Evolutionary conservation across 2,888 invertebrate species (phyloP), one percentile per base, ranked within the genome.

Genomic region (Dermolepida albohirtum): DNA sequence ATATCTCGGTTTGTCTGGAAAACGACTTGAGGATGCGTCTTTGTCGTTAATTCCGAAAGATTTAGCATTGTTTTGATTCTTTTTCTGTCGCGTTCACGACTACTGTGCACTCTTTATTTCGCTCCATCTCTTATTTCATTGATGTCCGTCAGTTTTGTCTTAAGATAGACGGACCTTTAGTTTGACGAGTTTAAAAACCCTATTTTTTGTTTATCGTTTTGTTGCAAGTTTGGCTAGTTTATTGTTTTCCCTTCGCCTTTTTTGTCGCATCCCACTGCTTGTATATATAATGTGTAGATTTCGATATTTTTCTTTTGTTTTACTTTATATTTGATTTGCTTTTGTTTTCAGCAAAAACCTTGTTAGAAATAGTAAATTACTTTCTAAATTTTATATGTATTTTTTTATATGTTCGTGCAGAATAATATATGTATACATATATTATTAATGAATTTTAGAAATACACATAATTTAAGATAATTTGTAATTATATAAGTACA

Each of bases 111-210:
- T 27, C 43, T 29, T 34, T 47, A 34, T 62, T 17, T 47, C 16
- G 14, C 14, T 54, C 41, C 40, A 34, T 47, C 47, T 49, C 34
- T 62, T 47, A 16, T 49, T 62, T 49, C 59, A 82, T 82, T 82
- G 82, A 82, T 81, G 81, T 75, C 75, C 79, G 81, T 81, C 81
- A 82, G 79, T 76, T 77, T 75, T 16, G 78, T 79, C 79, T 79
- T 79, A 77, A 80, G 81, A 80, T 80, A 79, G 80, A 80, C 79
- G 79, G 34, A 34, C 34, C 34, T 80, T 77, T 78, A 74, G 73
- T 71, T 74, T 78, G 78, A 78, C 77, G 78, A 78, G 74, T 75
- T 76, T 78, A 77, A 78, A 79, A 62, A 62, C 59, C 59, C 59
- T 39, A 16, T 47, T 29, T 62, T 62, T 49, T 47, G 39, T 34